These are phyloP conservation scores for Orius laevigatus DNA, from an alignment of 1,140 invertebrate species.

Conservation along the genomic window DNA sequence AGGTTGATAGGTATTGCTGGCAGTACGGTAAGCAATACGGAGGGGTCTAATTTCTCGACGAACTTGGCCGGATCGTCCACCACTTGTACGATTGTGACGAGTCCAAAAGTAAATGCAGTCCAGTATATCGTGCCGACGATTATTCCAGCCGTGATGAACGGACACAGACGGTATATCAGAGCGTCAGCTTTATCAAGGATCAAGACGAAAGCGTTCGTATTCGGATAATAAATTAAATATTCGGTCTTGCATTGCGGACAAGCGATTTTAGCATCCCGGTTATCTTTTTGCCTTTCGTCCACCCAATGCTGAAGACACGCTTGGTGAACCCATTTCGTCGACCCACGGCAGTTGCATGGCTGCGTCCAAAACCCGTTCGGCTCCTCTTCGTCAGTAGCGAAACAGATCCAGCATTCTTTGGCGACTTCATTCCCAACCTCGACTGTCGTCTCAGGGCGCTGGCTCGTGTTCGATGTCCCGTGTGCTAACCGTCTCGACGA, in stretches of 20 bases:
- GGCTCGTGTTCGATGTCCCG: too few relatives aligned
- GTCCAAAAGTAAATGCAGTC: conserved; percentile 92
- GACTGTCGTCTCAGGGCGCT: too few relatives aligned
- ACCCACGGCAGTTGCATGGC: conserved; percentile 86
- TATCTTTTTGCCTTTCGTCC: conserved; percentile 93
- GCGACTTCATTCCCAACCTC: too few relatives aligned
- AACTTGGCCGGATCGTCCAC: conserved; percentile 35
- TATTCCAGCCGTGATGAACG: conserved; percentile 81
- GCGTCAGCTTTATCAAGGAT: conserved; percentile 75
- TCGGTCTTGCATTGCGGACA: conserved; percentile 92
- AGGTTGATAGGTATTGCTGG: background rate
- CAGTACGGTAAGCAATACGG: background rate
- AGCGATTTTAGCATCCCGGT: conserved; percentile 63
- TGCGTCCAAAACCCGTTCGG: conserved; percentile 71
- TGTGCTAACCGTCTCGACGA: too few relatives aligned
- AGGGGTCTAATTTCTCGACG: conserved; percentile 76
- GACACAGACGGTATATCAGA: conserved; percentile 75
- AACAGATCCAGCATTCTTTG: conserved; percentile 61
- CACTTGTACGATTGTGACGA: conserved; percentile 92
- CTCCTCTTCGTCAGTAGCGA: conserved; percentile 90
- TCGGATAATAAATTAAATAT: conserved; percentile 84
- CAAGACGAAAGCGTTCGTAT: conserved; percentile 38
- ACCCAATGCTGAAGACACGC: conserved; percentile 91
- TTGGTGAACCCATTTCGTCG: conserved; percentile 78
- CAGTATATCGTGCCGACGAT: conserved; percentile 87